Conservation (phyloP, 64 coral and sea anemone genomes). For the Acropora tenuis region DNA sequence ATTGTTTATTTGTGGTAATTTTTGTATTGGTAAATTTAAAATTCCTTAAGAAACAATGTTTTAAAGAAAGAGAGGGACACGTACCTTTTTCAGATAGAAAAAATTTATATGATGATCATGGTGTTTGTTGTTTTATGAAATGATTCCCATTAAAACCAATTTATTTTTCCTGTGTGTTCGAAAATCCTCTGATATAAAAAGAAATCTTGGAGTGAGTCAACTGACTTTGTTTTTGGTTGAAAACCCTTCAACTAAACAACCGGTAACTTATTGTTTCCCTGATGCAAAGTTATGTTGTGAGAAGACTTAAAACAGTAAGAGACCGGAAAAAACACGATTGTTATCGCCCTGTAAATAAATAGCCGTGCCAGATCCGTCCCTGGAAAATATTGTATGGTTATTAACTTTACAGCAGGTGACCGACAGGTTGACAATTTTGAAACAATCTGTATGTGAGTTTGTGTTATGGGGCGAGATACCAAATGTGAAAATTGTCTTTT, state of each 20-base stretch:
- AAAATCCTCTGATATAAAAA: neutral
- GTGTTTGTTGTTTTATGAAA: no score
- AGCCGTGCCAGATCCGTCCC: neutral
- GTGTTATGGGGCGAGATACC: neutral
- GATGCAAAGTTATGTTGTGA: neutral
- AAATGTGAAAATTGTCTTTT: neutral
- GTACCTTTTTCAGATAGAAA: no score
- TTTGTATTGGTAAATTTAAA: neutral
- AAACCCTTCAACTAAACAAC: neutral
- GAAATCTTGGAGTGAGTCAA: neutral
- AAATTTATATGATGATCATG: no score
- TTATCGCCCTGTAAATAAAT: neutral
- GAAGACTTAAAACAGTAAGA: neutral
- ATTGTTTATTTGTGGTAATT: neutral
- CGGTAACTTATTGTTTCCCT: conserved; percentile 1
- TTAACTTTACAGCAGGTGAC: conserved; percentile 31
- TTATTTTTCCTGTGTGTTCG: no score
- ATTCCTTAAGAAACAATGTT: neutral
- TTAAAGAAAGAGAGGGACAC: no score
- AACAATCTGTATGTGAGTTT: conserved; percentile 44
- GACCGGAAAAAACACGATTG: neutral
- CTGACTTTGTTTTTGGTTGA: neutral
- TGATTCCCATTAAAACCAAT: no score
- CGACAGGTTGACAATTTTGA: neutral
- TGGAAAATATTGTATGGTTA: neutral